Base-by-base conservation (phyloP, 2,888 invertebrate genomes). In the Sminthurides aquaticus region DNA sequence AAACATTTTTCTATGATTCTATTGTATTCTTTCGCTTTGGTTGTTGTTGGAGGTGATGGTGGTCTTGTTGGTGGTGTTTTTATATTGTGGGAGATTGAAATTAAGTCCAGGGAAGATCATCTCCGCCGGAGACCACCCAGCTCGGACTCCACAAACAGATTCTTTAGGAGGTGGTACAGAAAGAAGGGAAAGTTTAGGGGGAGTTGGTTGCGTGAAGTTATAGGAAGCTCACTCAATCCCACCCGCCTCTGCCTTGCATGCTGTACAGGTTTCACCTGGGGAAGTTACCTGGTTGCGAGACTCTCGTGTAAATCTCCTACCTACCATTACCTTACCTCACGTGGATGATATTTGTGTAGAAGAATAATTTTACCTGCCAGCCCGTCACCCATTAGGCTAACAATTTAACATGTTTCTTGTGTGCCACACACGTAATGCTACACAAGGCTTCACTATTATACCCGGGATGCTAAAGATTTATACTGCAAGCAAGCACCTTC, bases 91-190 rank as follows among this genome's bases (percentile, higher is more conserved):
- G 52, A 52, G 52, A 52, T 20, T 5, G 20, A 52, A 52, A 52
- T 52, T 52, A 52, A 52, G 52, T 52, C 20, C 20, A 22, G 22
- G 22, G 5, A 15, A 52, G 52, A 52, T 52, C 20, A 52, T 52
- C 20, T 52, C n/a, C n/a, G n/a, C n/a, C 20, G 52, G 3, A 52
- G 52, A 52, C 52, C 52, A 52, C 52, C 52, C 52, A 52, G 20
- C 5, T 20, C 20, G 52, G 22, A 52, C 52, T 52, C 20, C 18
- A 34, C 15, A 20, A 5, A 20, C 5, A 8, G 22, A 52, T 52
- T 52, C 52, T 8, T 52, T 52, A n/a, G 52, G 52, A 52, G 52
- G 52, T 52, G n/a, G n/a, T n/a, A n/a, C n/a, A 52, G 52, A 20
- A 8, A 52, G 52, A 52, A 8, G 22, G 52, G 22, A 20, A 43